A percentile compares a stretch with the other conserved stretches of the same genome.
phyloP scores from a whole-genome alignment of 2,888 invertebrate genomes.

The Cosmopolites sordidus region DNA sequence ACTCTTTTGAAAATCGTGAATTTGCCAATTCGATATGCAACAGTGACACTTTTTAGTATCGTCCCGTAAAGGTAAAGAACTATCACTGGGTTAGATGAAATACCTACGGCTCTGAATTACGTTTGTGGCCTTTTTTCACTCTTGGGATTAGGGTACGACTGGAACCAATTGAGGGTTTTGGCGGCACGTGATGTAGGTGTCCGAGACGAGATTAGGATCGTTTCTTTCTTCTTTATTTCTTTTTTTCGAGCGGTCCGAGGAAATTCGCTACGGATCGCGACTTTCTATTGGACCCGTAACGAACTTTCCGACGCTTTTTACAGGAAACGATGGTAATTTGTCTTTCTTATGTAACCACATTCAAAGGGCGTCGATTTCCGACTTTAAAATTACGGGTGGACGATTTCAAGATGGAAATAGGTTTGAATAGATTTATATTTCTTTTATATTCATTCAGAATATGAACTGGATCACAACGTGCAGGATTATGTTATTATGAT shows the following conservation, averaged over 20 bases:
- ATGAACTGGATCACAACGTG: no score
- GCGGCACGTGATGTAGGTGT: slow-evolving; percentile 29
- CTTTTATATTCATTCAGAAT: no score
- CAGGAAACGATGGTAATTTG: not conserved
- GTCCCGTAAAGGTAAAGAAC: slow-evolving; percentile 8
- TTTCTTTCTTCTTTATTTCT: not conserved
- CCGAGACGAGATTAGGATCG: slow-evolving; percentile 29
- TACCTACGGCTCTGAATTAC: not conserved
- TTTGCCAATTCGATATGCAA: slow-evolving; percentile 29
- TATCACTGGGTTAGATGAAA: not conserved
- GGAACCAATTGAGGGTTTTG: slow-evolving; percentile 30
- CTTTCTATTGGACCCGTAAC: not conserved
- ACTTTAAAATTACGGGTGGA: not conserved
- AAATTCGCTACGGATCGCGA: slow-evolving; percentile 1
- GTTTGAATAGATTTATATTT: no score
- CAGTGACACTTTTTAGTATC: slow-evolving; percentile 21
- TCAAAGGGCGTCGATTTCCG: no score
- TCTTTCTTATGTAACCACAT: not conserved
- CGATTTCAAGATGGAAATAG: not conserved
- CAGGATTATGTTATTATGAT: no score
- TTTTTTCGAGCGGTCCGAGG: not conserved
- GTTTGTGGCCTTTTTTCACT: slow-evolving; percentile 21
- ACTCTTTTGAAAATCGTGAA: slow-evolving; percentile 16
- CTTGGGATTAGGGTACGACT: slow-evolving; percentile 29
- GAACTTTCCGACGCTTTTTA: not conserved